Evolutionary conservation across 2,113 vertebrate species (phyloP), one percentile per base, ranked within the genome.

Genomic region (Oncorhynchus masou): DNA sequence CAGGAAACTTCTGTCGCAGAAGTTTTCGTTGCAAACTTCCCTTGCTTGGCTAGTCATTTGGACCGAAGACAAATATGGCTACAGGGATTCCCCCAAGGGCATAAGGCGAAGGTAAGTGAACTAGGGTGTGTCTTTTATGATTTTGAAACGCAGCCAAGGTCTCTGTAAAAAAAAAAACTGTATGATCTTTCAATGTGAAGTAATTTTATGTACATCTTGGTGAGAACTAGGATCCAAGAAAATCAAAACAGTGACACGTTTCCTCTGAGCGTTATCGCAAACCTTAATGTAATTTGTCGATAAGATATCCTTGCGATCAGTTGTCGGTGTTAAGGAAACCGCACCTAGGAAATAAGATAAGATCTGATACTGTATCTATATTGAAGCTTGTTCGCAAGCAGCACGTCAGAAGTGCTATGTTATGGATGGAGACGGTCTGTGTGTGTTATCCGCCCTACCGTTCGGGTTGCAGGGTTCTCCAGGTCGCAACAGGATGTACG

Each of bases 401-500:
- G 20, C 27, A 67, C 13, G 51, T 54, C 51, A 62, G 8, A 5
- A 22, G 59, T 62, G 59, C 9, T 8, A 22, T 2, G 8, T 62
- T 62, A 8, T 24, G n/a, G 20, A 11, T n/a, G 67, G 29, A n/a
- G 19, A 39, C 6, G 29, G 31, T 34, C 24, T 11, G 29, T 68
- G 29, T 67, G 11, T 15, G 66, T 8, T 31, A 20, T 9, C 6
- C 19, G 1, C 13, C 31, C 12, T 6, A 34, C 29, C 7, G 62
- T 67, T 73, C 15, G 82, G 4, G 1, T 74, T 85, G 81, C 84
- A 99, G 97, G 95, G 79, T 92, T 96, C 70, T 98, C 96, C 3
- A 95, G 91, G 57, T 98, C 97, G 79, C 96, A 97, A 85, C 95
- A 94, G 34, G 97, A 99, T 20, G 84, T 99, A 90, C 84, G 84